Base-by-base conservation (phyloP, 2,113 vertebrate genomes). In the Chamaea fasciata region DNA sequence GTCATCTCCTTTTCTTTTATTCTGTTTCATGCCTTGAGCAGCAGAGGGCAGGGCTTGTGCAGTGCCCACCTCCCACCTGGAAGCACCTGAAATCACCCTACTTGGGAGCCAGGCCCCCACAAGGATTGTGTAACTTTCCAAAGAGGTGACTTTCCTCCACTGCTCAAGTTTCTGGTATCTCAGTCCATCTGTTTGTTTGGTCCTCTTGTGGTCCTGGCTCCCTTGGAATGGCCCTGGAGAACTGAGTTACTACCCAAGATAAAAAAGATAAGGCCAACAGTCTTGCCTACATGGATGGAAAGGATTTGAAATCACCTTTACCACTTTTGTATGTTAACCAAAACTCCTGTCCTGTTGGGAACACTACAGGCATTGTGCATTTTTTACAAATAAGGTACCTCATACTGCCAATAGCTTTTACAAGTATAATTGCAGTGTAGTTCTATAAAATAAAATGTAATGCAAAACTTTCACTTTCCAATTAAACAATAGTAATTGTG, bases 401-500 rank as follows among this genome's bases (percentile, higher is more conserved):
- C 91, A 92, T 95, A 86, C 91, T 95, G 87, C 91, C 95, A 95
- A 92, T 88, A 95, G 93, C 79, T 90, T 90, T 91, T 92, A 62
- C n/a, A 81, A 97, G 71, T 78, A 90, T 65, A 90, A 97, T 73
- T 44, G 74, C 77, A 90, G 44, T 42, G 46, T 80, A 93, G 90
- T 76, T 95, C 96, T 91, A 91, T 83, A 97, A 97, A 97, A 97
- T 90, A 88, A 88, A 87, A 81, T 82, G 90, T 84, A 96, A 94
- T 94, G 88, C 83, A 97, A 96, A 95, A 91, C 91, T 84, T 89
- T 80, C 27, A 78, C 70, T 88, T 97, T 97, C 95, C 86, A 96
- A 90, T 96, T 97, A 92, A 88, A 97, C 96, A 96, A 95, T 63
- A 96, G 90, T 89, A 95, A 97, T 95, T 95, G 96, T 89, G 89